phyloP scores from a whole-genome alignment of 2,888 invertebrate genomes.

The Toxonevra muliebris region DNA sequence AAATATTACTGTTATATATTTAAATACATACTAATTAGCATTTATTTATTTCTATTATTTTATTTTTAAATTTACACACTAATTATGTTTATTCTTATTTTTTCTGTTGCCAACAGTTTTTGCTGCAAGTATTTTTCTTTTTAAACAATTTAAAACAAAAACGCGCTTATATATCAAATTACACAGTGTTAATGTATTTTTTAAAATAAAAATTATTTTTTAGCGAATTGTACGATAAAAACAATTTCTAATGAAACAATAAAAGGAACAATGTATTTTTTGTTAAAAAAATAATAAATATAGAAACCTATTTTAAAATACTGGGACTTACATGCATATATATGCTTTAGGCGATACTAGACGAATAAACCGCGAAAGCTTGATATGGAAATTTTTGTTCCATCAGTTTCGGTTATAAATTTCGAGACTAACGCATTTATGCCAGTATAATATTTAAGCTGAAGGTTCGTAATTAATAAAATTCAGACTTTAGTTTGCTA shows the following conservation, averaged over 20 bases:
- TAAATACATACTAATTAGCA: slow-evolving; percentile 25
- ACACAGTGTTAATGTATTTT: slow-evolving; percentile 1
- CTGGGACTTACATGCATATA: too few relatives aligned
- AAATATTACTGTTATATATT: slow-evolving; percentile 14
- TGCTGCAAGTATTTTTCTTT: slow-evolving; percentile 2
- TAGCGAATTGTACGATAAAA: not conserved
- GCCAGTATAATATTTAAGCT: too few relatives aligned
- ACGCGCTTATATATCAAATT: not conserved
- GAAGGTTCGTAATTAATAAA: too few relatives aligned
- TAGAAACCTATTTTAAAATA: too few relatives aligned
- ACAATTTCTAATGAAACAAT: not conserved
- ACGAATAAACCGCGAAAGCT: too few relatives aligned
- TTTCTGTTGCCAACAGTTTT: slow-evolving; percentile 5
- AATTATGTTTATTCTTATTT: not conserved
- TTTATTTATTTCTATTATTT: slow-evolving; percentile 34
- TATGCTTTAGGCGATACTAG: too few relatives aligned
- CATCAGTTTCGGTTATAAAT: too few relatives aligned
- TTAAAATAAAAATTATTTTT: not conserved
- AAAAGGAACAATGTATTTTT: too few relatives aligned
- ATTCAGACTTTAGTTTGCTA: too few relatives aligned
- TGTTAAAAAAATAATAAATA: too few relatives aligned
- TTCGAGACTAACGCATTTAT: too few relatives aligned
- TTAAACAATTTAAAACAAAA: not conserved
- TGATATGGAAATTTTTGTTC: too few relatives aligned
- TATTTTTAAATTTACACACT: slow-evolving; percentile 8